These are phyloP conservation scores for Falco cherrug DNA, from an alignment of 2,797 vertebrate genomes.

Conservation along the genomic window DNA sequence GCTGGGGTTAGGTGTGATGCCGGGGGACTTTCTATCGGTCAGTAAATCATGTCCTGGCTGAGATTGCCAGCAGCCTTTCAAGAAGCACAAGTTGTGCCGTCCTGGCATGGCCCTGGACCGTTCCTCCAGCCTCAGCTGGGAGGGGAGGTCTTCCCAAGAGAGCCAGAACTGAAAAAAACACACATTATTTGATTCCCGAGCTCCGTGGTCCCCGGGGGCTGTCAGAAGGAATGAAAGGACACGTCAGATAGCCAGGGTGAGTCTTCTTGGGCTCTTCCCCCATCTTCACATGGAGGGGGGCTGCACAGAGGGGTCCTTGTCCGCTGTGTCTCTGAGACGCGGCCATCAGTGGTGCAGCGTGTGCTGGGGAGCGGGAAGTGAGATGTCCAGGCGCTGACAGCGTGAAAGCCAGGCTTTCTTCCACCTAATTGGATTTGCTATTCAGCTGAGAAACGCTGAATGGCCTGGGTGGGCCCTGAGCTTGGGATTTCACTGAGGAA, in stretches of 20 bases:
- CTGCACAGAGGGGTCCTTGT: background rate
- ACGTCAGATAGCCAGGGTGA: background rate
- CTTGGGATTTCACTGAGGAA: background rate
- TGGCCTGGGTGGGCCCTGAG: conserved; percentile 1
- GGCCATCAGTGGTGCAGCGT: fast-evolving
- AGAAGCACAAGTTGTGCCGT: background rate
- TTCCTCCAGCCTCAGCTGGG: background rate
- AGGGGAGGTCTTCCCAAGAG: background rate
- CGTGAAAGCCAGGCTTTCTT: conserved; percentile 26
- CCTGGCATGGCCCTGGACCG: too few species aligned
- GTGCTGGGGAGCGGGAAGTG: background rate
- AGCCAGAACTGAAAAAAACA: background rate
- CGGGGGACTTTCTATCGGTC: background rate
- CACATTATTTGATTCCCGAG: background rate
- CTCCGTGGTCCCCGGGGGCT: background rate
- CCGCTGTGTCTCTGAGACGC: fast-evolving
- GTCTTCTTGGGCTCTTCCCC: background rate
- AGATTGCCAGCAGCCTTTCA: background rate
- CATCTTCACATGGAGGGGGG: background rate
- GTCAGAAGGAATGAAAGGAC: background rate
- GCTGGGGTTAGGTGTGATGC: background rate
- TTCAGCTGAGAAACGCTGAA: conserved; percentile 6
- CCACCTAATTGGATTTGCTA: conserved; percentile 54
- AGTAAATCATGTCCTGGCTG: background rate
- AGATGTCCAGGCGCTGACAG: conserved; percentile 28